phyloP scores from a whole-genome alignment of 1,140 invertebrate species.

The Brachionus koreanus region DNA sequence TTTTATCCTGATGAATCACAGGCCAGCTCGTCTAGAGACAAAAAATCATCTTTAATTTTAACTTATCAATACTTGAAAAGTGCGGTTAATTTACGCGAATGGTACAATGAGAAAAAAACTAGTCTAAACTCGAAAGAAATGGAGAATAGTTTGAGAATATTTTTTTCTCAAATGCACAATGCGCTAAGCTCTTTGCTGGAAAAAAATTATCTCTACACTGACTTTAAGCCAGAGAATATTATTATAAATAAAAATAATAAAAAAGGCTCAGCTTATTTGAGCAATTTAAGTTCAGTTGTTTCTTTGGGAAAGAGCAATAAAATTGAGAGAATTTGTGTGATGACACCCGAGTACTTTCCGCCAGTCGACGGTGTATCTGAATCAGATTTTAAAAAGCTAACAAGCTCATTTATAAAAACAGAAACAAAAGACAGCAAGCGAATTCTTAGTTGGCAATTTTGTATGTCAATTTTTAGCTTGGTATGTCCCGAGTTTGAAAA shows the following conservation, averaged over 20 bases:
- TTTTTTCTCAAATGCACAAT: not conserved
- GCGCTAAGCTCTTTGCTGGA: not conserved
- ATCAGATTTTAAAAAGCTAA: not conserved
- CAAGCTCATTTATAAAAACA: not conserved
- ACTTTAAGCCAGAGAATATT: constrained; percentile 29
- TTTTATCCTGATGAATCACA: constrained; percentile 4
- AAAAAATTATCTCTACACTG: not conserved
- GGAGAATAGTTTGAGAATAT: not conserved
- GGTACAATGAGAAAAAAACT: constrained; percentile 3
- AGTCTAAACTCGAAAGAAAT: not conserved
- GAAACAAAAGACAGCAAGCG: not conserved
- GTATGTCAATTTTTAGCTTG: constrained; percentile 14
- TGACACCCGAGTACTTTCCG: constrained; percentile 3
- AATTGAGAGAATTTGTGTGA: not conserved
- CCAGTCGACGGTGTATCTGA: not conserved
- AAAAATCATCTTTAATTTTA: not conserved
- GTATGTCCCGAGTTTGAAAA: not conserved
- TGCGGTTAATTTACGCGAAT: not conserved
- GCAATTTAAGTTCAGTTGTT: not conserved
- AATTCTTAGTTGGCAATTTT: constrained; percentile 23
- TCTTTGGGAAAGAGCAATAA: not conserved
- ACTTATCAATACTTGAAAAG: not conserved
- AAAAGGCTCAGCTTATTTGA: not conserved
- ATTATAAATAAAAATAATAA: constrained; percentile 19
- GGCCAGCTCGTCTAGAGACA: not conserved